These are phyloP conservation scores for Cephus cinctus DNA, from an alignment of 1,140 invertebrate genomes.

Conservation along the genomic window DNA sequence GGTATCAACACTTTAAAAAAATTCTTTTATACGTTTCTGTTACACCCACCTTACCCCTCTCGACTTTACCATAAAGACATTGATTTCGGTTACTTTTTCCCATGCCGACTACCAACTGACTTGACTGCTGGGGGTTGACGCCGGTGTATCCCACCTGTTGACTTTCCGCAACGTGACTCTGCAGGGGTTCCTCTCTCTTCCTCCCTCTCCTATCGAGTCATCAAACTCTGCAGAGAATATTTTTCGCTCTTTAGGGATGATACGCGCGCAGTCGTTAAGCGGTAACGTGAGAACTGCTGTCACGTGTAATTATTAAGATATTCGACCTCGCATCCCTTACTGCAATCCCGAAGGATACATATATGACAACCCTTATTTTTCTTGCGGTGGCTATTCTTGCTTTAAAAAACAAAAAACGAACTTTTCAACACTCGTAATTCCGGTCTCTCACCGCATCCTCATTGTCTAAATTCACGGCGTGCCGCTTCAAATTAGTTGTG, in stretches of 20 bases:
- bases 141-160: slow-evolving; percentile 55
- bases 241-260: slow-evolving; percentile 3
- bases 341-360: no score
- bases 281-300: slow-evolving; percentile 4
- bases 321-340: no score
- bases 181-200: slow-evolving; percentile 9
- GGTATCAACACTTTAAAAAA: no score
- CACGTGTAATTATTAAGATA: slow-evolving; percentile 1
- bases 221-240: slow-evolving; percentile 8
- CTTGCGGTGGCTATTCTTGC: no score
- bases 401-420: no score
- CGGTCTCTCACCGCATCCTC: slow-evolving; percentile 38
- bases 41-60: not conserved
- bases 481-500: slow-evolving; percentile 43
- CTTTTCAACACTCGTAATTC: no score
- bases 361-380: no score
- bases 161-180: slow-evolving; percentile 46
- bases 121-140: slow-evolving; percentile 43
- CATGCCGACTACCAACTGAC: slow-evolving; percentile 52
- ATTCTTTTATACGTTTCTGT: not conserved
- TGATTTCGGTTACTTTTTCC: slow-evolving; percentile 58
- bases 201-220: not conserved
- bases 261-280: slow-evolving; percentile 1
- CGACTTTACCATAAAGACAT: slow-evolving; percentile 24
- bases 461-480: slow-evolving; percentile 43